phyloP scores from a whole-genome alignment of 2,888 invertebrate species.

The Metopia argyrocephala region DNA sequence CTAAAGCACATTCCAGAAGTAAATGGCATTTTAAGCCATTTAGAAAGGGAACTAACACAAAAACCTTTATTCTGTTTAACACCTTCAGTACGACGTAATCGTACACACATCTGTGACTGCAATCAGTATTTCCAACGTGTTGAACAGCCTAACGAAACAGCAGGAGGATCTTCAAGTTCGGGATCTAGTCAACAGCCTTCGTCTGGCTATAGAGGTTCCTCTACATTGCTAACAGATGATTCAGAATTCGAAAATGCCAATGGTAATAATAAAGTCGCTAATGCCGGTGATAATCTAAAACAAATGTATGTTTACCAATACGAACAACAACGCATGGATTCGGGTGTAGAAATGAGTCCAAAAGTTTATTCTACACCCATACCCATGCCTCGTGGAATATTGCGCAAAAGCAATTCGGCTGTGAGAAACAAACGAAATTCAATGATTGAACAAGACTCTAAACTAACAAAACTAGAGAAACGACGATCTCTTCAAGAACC shows the following conservation, averaged over 20 bases:
- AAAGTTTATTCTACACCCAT: slow-evolving; percentile 80
- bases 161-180: slow-evolving; percentile 71
- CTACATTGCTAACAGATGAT: slow-evolving; percentile 88
- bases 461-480: slow-evolving; percentile 80
- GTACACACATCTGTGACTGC: slow-evolving; percentile 78
- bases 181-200: slow-evolving; percentile 87
- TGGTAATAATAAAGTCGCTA: slow-evolving; percentile 49
- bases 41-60: slow-evolving; percentile 79
- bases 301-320: slow-evolving; percentile 89
- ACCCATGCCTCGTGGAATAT: slow-evolving; percentile 80
- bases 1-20: slow-evolving; percentile 89
- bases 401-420: slow-evolving; percentile 75
- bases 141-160: slow-evolving; percentile 58
- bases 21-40: slow-evolving; percentile 78
- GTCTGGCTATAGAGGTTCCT: slow-evolving; percentile 91
- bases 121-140: slow-evolving; percentile 74
- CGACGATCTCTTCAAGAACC: slow-evolving; percentile 88
- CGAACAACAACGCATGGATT: slow-evolving; percentile 85
- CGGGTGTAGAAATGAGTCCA: slow-evolving; percentile 78
- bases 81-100: slow-evolving; percentile 82
- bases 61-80: slow-evolving; percentile 82
- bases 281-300: slow-evolving; percentile 77
- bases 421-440: slow-evolving; percentile 85
- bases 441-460: slow-evolving; percentile 83
- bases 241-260: slow-evolving; percentile 79